phyloP scores from a whole-genome alignment of 2,888 invertebrate species.

The Epinotia ramella region DNA sequence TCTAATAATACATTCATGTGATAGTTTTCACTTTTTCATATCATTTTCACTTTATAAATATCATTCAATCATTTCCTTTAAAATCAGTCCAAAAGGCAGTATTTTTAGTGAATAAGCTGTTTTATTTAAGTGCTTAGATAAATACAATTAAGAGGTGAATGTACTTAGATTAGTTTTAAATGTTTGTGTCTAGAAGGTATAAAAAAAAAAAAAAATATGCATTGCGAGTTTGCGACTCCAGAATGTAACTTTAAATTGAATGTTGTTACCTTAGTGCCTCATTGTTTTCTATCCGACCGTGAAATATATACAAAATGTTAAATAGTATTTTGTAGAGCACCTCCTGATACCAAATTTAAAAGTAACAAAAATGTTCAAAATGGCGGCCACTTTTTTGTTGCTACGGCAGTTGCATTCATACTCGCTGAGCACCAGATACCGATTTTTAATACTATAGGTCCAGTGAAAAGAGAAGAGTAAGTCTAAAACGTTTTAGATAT shows the following conservation, averaged over 20 bases:
- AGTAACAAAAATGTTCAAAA: background rate
- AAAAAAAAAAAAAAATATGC: background rate
- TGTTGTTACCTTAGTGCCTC: background rate
- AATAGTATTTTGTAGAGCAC: background rate
- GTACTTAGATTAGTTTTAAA: background rate
- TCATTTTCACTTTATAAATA: conserved; percentile 35
- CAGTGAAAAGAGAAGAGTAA: background rate
- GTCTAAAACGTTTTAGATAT: background rate
- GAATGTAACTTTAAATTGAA: background rate
- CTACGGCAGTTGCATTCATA: too few species aligned
- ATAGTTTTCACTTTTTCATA: conserved; percentile 14
- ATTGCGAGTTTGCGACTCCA: background rate
- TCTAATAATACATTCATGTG: background rate
- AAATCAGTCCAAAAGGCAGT: conserved; percentile 75
- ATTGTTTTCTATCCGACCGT: too few species aligned
- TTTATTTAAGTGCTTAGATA: background rate
- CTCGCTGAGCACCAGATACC: background rate
- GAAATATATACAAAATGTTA: too few species aligned
- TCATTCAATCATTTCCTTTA: conserved; percentile 45
- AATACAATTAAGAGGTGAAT: background rate
- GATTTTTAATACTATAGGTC: background rate
- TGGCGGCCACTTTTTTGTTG: background rate
- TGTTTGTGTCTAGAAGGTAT: background rate
- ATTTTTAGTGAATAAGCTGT: conserved; percentile 53
- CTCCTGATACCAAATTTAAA: background rate